Evolutionary conservation across 2,888 invertebrate species (phyloP), one percentile per base, ranked within the genome.

Genomic region (Epistrophe eligans): DNA sequence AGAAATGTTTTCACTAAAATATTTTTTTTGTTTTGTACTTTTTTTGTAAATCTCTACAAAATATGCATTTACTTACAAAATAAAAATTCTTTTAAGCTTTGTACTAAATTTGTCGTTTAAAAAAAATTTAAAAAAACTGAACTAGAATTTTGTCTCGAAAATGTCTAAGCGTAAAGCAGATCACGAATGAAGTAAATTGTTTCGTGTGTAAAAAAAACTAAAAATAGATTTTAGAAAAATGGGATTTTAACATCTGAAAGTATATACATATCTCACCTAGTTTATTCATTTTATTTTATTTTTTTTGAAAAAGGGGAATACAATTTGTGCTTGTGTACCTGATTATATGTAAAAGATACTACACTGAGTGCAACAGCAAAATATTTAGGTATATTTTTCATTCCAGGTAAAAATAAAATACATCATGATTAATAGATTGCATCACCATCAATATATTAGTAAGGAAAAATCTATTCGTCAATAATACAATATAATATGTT

Each of bases 141-240:
- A 38, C 17, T 38, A 17, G 9, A 57, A 32, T n/a, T n/a, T 35
- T 55, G 40, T 66, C 57, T 48, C 19, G 48, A 57, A 43, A 50
- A 57, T 58, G n/a, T 40, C 55, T 55, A 15, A 58, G 11, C 50
- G 24, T 64, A 45, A 58, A 66, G 62, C 74, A 70, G 64, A 76
- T 71, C 35, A 58, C 84, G 70, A 79, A 57, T 79, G 74, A 74
- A 83, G 58, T 67, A 73, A 74, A 79, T 64, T 64, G 45, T 84
- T 79, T 76, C 73, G 79, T 62, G 74, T 70, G 57, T 43, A 74
- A 52, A 74, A 67, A 79, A 73, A 71, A 79, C 50, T 71, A 64
- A 58, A 72, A 64, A 72, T 38, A 57, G 32, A 11, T 55, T 15
- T 55, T 1, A 15, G 28, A 55, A 72, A 67, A 72, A 50, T 40